A percentile compares a stretch with the other conserved stretches of the same genome.
Conservation (phyloP, 2,113 vertebrate species). For the Setophaga petechia region DNA sequence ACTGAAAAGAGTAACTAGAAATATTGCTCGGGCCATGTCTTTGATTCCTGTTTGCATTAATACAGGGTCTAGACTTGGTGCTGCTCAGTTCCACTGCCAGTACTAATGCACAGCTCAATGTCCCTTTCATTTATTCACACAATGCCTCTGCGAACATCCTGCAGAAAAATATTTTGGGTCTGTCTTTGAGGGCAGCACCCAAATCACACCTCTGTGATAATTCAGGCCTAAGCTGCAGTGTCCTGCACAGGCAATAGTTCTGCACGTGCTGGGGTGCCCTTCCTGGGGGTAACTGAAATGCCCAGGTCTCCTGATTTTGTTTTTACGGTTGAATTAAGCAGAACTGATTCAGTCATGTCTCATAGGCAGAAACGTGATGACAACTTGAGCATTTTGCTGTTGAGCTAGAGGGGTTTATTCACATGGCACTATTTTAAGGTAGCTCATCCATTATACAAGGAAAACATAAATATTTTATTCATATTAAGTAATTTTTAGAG, state of each 20-base stretch:
- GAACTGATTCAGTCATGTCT: slow-evolving; percentile 20
- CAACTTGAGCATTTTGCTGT: neutral
- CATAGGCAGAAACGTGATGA: neutral
- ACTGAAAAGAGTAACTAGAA: neutral
- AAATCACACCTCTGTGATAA: neutral
- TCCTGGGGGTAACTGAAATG: neutral
- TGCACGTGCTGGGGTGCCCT: neutral
- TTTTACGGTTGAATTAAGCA: neutral
- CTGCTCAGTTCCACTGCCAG: neutral
- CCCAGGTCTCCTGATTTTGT: neutral
- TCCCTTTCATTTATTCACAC: neutral
- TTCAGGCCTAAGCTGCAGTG: neutral
- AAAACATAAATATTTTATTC: neutral
- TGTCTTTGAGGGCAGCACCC: neutral
- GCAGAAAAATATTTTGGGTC: neutral
- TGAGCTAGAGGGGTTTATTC: neutral
- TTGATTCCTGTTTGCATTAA: neutral
- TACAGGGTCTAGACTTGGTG: neutral
- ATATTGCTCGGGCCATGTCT: neutral
- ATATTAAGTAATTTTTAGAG: neutral
- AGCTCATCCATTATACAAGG: neutral
- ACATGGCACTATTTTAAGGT: neutral
- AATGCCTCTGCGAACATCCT: neutral
- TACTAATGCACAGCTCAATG: rapidly evolving
- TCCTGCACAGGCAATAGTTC: neutral